phyloP scores from a whole-genome alignment of 2,113 vertebrate genomes.

The Bubo scandiacus region DNA sequence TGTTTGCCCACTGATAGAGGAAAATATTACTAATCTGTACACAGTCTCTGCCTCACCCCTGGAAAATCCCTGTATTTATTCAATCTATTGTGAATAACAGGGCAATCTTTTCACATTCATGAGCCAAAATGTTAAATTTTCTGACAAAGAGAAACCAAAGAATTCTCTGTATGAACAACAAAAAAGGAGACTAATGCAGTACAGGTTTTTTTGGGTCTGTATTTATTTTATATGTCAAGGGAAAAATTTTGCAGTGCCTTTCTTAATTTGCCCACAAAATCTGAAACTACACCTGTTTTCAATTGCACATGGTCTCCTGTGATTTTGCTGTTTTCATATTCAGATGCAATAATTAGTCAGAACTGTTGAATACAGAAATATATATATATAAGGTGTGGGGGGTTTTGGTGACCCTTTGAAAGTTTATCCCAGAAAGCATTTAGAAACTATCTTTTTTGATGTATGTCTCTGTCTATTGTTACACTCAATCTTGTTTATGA shows the following conservation, averaged over 20 bases:
- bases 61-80: conserved; percentile 33
- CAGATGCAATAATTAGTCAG: not conserved
- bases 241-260: not conserved
- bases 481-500: not conserved
- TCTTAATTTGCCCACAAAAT: not conserved
- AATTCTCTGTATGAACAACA: not conserved
- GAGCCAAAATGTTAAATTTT: not conserved
- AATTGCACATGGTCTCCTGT: not conserved
- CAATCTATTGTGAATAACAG: not conserved
- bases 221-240: not conserved
- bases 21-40: not conserved
- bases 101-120: not conserved
- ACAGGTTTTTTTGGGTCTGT: accelerated
- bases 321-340: not conserved
- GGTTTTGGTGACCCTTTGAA: not conserved
- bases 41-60: not conserved
- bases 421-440: not conserved
- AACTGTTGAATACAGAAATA: not conserved
- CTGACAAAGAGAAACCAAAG: not conserved
- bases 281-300: not conserved
- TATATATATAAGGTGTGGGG: not conserved
- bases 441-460: not conserved
- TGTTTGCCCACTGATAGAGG: not conserved
- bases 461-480: not conserved
- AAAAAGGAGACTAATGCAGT: not conserved